Evolutionary conservation across 2,113 vertebrate species (phyloP).

Genomic region (Pterophyllum scalare): DNA sequence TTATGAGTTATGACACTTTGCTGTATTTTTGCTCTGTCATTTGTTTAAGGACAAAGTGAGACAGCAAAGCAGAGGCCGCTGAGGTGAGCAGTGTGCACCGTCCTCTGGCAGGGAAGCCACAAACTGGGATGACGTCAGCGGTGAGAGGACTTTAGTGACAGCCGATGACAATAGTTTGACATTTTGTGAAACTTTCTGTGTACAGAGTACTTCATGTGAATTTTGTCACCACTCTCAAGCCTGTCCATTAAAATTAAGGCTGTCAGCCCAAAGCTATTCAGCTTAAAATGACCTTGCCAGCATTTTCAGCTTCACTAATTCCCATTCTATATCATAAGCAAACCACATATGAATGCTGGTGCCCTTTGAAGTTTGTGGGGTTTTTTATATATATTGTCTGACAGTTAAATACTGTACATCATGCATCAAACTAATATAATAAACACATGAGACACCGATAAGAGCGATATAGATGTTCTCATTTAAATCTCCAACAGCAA

Average conservation of each 20-base stretch:
- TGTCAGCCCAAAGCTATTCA: neutral
- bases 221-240: neutral
- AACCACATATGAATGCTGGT: neutral
- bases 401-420: neutral
- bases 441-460: neutral
- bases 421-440: neutral
- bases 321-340: neutral
- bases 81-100: constrained; percentile 40
- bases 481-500: neutral
- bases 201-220: neutral
- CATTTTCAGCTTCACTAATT: neutral
- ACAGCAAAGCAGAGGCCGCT: constrained; percentile 32
- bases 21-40: constrained; percentile 9
- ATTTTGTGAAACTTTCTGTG: neutral
- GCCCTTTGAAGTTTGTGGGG: neutral
- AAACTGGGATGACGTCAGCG: constrained; percentile 32
- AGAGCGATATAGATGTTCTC: neutral
- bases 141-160: neutral
- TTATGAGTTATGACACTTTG: neutral
- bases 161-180: neutral
- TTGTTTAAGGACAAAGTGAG: constrained; percentile 35
- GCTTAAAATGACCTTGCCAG: neutral
- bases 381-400: neutral
- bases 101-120: constrained; percentile 36
- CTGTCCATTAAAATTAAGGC: neutral